A percentile compares a stretch with the other conserved stretches of the same genome.
Evolutionary conservation across 1,140 invertebrate genomes (phyloP).

Genomic region (Armadillidium nasatum): DNA sequence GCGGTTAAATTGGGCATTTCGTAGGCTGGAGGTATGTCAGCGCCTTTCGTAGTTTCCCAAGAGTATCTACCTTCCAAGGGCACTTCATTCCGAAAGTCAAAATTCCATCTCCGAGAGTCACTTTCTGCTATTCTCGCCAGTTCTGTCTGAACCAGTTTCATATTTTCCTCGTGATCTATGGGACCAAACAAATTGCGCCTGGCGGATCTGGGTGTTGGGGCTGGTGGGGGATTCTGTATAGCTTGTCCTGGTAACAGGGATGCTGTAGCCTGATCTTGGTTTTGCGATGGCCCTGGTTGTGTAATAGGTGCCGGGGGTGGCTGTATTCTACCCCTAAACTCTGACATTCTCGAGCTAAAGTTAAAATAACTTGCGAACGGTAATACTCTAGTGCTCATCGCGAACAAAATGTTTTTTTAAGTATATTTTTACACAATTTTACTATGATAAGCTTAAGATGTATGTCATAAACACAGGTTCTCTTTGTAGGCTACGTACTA

Average conservation of each 20-base stretch:
- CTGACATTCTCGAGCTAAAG: not conserved
- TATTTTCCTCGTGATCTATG: slow-evolving; percentile 54
- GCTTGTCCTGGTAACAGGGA: not conserved
- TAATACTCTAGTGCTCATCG: slow-evolving; percentile 2
- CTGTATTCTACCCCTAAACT: not conserved
- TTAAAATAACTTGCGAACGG: not conserved
- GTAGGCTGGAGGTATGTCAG: slow-evolving; percentile 35
- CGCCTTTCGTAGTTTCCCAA: slow-evolving; percentile 30
- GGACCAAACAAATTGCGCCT: slow-evolving; percentile 55
- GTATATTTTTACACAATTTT: too few relatives aligned
- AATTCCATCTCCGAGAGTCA: slow-evolving; percentile 54
- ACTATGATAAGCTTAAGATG: too few relatives aligned
- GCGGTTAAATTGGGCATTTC: slow-evolving; percentile 28
- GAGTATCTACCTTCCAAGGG: slow-evolving; percentile 45
- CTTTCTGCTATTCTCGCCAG: slow-evolving; percentile 50
- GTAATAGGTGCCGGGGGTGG: not conserved
- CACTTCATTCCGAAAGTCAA: slow-evolving; percentile 52
- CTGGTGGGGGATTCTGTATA: not conserved
- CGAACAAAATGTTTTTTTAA: not conserved
- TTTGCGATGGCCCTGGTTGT: not conserved
- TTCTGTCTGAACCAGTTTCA: slow-evolving; percentile 52
- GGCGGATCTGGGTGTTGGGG: not conserved
- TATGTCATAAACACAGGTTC: not conserved
- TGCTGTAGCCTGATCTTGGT: not conserved
- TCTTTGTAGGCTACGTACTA: not conserved